Percentiles rank a stretch among this genome's conserved stretches.
These are phyloP conservation scores for Meloidogyne hapla DNA, from an alignment of 1,140 invertebrate species.

Conservation along the genomic window DNA sequence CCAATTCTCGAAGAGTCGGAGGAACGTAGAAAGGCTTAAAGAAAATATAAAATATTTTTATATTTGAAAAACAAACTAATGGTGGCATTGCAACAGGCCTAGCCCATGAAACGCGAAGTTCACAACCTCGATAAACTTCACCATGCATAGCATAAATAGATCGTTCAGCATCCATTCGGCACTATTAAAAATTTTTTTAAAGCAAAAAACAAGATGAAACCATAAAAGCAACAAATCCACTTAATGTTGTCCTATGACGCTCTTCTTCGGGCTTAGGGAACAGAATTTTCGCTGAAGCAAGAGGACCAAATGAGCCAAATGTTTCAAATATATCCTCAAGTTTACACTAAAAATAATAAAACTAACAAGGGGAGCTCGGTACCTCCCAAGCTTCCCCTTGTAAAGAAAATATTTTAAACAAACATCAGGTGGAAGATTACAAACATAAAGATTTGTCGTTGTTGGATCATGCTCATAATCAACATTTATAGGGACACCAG, in stretches of 20 bases:
- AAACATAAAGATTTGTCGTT: conserved; percentile 95
- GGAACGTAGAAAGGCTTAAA: conserved; percentile 92
- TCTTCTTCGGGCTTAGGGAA: conserved; percentile 97
- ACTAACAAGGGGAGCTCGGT: no score
- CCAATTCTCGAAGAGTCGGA: conserved; percentile 81
- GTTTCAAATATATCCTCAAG: conserved; percentile 95
- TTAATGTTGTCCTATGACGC: conserved; percentile 76
- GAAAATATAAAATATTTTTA: background rate
- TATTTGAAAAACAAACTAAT: conserved; percentile 17
- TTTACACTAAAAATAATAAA: conserved; percentile 73
- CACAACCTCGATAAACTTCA: conserved; percentile 33
- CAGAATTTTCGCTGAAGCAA: conserved; percentile 99
- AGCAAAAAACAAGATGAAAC: conserved; percentile 69
- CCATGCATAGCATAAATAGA: conserved; percentile 75
- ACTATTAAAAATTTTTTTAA: background rate
- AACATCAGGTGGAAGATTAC: conserved; percentile 93
- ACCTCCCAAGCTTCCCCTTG: conserved; percentile 10
- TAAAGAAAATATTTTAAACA: conserved; percentile 23
- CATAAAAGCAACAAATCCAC: conserved; percentile 99
- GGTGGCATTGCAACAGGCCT: conserved; percentile 47
- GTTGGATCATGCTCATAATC: conserved; percentile 82
- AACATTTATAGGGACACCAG: conserved; percentile 72
- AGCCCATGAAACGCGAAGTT: conserved; percentile 49
- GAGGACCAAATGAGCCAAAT: conserved; percentile 91
- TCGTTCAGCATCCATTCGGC: conserved; percentile 78